Evolutionary conservation across 1,140 invertebrate species (phyloP), one percentile per base, ranked within the genome.

Genomic region (Adelges cooleyi): DNA sequence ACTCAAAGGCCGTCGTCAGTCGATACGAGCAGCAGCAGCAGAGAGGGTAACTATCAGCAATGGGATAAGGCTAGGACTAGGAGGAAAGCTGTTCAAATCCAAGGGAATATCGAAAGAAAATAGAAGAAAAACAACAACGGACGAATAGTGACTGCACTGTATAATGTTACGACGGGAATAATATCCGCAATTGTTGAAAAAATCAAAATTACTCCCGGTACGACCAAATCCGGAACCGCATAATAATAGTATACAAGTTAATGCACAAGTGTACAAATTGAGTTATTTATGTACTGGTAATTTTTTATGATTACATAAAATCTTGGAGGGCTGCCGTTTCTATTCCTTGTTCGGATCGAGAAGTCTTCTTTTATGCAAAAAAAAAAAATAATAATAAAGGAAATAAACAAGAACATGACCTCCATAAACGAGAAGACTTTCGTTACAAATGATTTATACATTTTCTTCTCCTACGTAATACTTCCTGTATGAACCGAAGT

Each of bases 271-370:
- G 54, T 44, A 59, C 38, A 62, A 46, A 62, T 48, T 20, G 56
- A 62, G 56, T 62, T 62, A 62, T 62, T 62, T 62, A 62, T 62
- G 25, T 62, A 62, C 25, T 62, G 56, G 42, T 62, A 62, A 62
- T 62, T 62, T 62, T 62, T 62, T 62, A 62, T 33, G 56, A 62
- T 62, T 48, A 29, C 13, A 15, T 18, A 25, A 44, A 27, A 54
- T 15, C 18, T 9, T 6, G 4, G 29, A 33, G 11, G 29, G 29
- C 5, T 33, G n/a, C 38, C 15, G n/a, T 17, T 33, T 18, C 15
- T 33, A 6, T 27, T 56, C 5, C 11, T 17, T n/a, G n/a, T 17
- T 42, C 22, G 38, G 22, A 4, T 40, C 13, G n/a, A 23, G 29
- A 53, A 40, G 38, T 59, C 27, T 44, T 40, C 22, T 42, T 56